phyloP scores from a whole-genome alignment of 1,140 invertebrate species.

The Proales similis region DNA sequence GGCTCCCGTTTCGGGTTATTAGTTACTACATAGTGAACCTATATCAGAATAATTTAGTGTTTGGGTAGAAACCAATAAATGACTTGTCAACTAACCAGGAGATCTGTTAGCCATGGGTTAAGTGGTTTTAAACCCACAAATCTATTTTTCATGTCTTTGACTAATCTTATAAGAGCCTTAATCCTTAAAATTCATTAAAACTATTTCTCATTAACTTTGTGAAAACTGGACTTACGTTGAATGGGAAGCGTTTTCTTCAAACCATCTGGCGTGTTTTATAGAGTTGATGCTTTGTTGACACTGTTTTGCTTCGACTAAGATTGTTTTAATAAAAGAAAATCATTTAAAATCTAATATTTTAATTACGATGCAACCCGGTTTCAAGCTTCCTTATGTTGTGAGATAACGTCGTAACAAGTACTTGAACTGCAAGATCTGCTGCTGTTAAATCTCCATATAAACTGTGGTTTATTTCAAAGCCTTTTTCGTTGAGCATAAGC shows the following conservation, averaged over 20 bases:
- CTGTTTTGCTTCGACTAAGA: constrained; percentile 68
- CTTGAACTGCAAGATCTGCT: constrained; percentile 70
- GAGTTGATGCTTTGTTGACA: constrained; percentile 81
- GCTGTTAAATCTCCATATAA: constrained; percentile 15
- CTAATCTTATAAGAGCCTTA: constrained; percentile 82
- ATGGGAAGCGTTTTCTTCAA: constrained; percentile 95
- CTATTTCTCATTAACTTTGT: background rate
- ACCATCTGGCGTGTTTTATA: constrained; percentile 88
- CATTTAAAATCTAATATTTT: background rate
- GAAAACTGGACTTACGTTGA: constrained; percentile 55
- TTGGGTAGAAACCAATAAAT: constrained; percentile 3
- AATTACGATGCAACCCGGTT: constrained; percentile 70
- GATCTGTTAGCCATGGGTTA: constrained; percentile 90
- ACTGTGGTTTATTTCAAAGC: constrained; percentile 64
- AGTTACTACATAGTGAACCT: constrained; percentile 90
- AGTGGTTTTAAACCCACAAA: constrained; percentile 82
- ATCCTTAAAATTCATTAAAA: constrained; percentile 60
- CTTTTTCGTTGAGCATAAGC: constrained; percentile 51
- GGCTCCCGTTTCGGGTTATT: constrained; percentile 87
- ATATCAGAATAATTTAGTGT: constrained; percentile 40
- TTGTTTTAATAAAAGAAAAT: constrained; percentile 26
- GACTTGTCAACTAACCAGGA: constrained; percentile 60
- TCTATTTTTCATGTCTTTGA: constrained; percentile 77
- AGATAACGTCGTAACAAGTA: constrained; percentile 83
- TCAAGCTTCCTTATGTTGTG: constrained; percentile 86